These are phyloP conservation scores for Zaprionus vittiger DNA, from an alignment of 1,140 invertebrate species.

Conservation along the genomic window DNA sequence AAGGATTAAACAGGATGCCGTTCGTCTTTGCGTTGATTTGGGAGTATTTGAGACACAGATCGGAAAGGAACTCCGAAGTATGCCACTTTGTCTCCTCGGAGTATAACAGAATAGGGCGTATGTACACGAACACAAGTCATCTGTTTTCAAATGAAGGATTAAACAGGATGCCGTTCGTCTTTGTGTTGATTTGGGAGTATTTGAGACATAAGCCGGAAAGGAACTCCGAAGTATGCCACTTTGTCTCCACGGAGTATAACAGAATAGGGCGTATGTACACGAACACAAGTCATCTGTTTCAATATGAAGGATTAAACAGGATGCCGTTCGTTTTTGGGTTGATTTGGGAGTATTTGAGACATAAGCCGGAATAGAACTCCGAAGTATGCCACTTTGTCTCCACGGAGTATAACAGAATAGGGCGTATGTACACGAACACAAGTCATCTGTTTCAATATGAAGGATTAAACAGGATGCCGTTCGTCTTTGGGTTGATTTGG, in stretches of 20 bases:
- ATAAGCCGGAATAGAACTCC: neutral
- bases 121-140: slow-evolving; percentile 63
- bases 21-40: slow-evolving; percentile 35
- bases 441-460: slow-evolving; percentile 43
- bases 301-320: slow-evolving; percentile 45
- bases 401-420: slow-evolving; percentile 9
- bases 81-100: slow-evolving; percentile 60
- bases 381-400: slow-evolving; percentile 45
- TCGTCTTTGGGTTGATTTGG: slow-evolving; percentile 21
- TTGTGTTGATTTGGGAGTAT: slow-evolving; percentile 52
- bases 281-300: slow-evolving; percentile 51
- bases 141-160: slow-evolving; percentile 48
- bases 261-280: slow-evolving; percentile 17
- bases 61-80: slow-evolving; percentile 24
- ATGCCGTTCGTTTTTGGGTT: slow-evolving; percentile 39
- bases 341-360: slow-evolving; percentile 42
- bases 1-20: slow-evolving; percentile 41
- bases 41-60: slow-evolving; percentile 68
- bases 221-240: slow-evolving; percentile 25
- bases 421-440: slow-evolving; percentile 35
- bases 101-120: neutral
- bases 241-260: slow-evolving; percentile 30
- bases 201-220: slow-evolving; percentile 48
- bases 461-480: slow-evolving; percentile 40
- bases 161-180: slow-evolving; percentile 64